Conservation (phyloP, 2,797 vertebrate species). For the Hoplostethus atlanticus region DNA sequence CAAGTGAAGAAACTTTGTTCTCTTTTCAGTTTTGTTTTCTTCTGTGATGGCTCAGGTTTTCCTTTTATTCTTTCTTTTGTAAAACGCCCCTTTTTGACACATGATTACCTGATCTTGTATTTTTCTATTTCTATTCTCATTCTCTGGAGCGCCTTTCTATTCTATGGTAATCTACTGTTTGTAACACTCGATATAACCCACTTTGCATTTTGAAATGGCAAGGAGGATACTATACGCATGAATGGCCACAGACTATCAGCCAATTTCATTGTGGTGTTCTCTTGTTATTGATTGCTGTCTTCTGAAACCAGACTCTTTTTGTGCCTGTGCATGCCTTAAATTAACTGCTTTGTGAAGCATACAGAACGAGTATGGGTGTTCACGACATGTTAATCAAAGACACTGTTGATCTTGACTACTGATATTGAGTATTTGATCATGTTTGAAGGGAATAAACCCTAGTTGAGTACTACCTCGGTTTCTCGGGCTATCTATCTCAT, state of each 20-base stretch:
- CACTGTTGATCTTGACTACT: conserved; percentile 39
- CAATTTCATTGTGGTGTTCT: conserved; percentile 21
- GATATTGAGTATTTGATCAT: conserved; percentile 52
- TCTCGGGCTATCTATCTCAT: conserved; percentile 9
- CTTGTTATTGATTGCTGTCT: conserved; percentile 30
- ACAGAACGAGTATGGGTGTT: conserved; percentile 38
- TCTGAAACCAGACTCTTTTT: conserved; percentile 41
- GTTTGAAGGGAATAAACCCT: conserved; percentile 67
- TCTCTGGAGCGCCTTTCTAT: conserved; percentile 56
- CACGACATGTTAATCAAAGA: conserved; percentile 51
- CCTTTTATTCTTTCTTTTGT: conserved; percentile 30
- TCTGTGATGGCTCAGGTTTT: conserved; percentile 6
- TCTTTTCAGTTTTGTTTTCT: not conserved
- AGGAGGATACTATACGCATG: conserved; percentile 47
- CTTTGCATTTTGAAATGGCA: conserved; percentile 26
- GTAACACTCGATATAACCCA: conserved; percentile 41
- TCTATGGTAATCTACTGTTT: conserved; percentile 41
- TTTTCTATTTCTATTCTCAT: conserved; percentile 62
- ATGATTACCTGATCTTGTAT: conserved; percentile 48
- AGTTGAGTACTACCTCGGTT: conserved; percentile 21
- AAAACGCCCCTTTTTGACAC: conserved; percentile 36
- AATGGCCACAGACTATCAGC: conserved; percentile 16
- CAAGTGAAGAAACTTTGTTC: not conserved
- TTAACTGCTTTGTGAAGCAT: conserved; percentile 28
- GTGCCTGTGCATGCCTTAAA: conserved; percentile 74